Evolutionary conservation across 2,888 invertebrate species (phyloP).

Genomic region (Nephrotoma appendiculata): DNA sequence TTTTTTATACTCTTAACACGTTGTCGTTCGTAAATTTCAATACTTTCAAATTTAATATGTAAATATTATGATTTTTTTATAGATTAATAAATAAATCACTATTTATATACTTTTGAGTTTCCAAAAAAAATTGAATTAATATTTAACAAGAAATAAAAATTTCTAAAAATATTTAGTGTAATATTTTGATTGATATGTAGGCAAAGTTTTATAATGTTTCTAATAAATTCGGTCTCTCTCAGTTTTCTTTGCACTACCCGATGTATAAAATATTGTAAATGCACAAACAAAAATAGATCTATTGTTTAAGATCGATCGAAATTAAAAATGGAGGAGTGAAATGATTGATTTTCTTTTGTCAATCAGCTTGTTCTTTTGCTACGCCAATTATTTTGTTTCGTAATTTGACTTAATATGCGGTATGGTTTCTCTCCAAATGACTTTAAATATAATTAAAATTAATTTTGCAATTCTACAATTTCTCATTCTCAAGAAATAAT

Average conservation of each 20-base stretch:
- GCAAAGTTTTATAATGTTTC: not conserved
- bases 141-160: not conserved
- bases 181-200: not conserved
- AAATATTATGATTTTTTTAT: not conserved
- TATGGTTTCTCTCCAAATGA: too few species aligned
- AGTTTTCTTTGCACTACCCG: not conserved
- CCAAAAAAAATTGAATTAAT: not conserved
- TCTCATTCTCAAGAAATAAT: too few species aligned
- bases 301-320: too few species aligned
- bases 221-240: not conserved
- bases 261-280: too few species aligned
- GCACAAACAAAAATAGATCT: not conserved
- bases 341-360: too few species aligned
- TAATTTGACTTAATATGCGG: too few species aligned
- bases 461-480: too few species aligned
- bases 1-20: not conserved
- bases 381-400: too few species aligned
- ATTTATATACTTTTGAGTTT: not conserved
- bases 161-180: not conserved
- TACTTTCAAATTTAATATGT: not conserved
- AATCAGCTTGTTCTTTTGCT: too few species aligned
- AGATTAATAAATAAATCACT: not conserved
- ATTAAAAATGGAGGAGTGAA: too few species aligned
- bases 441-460: too few species aligned
- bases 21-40: not conserved